Evolutionary conservation across 1,140 invertebrate genomes (phyloP), one percentile per base, ranked within the genome.

Genomic region (Cardiocondyla obscurior): DNA sequence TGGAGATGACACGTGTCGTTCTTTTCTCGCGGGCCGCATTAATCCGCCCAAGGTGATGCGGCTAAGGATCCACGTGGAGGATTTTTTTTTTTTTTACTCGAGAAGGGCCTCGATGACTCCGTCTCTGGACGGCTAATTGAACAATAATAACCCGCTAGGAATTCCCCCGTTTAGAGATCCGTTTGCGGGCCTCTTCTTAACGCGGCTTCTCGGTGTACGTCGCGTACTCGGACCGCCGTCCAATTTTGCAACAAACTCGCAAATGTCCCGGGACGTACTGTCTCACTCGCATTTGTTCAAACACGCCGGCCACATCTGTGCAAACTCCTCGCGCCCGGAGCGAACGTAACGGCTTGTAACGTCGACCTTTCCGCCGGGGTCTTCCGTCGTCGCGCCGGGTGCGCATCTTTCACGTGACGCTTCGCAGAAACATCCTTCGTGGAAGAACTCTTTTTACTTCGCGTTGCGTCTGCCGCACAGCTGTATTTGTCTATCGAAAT

Each of bases 261-360:
- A 60, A 70, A 87, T 81, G 62, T 70, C 60, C 33, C 25, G 65
- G n/a, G 55, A 30, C 6, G 14, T 57, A 55, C 69, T 73, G 69
- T 85, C 65, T 83, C 76, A 67, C 85, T 86, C 87, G 69, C 88
- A 89, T 86, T 89, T 89, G 88, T 89, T 89, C 88, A 89, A 89
- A 89, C 81, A 88, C 72, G 76, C 65, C 44, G 58, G 55, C 79
- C 69, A 82, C 85, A 88, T 87, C 85, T 89, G 88, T 89, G 83
- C 85, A 89, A 89, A 89, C 85, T 86, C 60, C 60, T 85, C 55
- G 79, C 82, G 65, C 77, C 77, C 83, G 58, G 64, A 65, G 74
- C n/a, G n/a, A 57, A 67, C 55, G 60, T 74, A 87, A 87, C 81
- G 81, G 51, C 82, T 87, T 22, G 36, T 58, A 83, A 82, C 70